Evolutionary conservation across 1,140 invertebrate species (phyloP).

Genomic region (Geopemphigus sp.): DNA sequence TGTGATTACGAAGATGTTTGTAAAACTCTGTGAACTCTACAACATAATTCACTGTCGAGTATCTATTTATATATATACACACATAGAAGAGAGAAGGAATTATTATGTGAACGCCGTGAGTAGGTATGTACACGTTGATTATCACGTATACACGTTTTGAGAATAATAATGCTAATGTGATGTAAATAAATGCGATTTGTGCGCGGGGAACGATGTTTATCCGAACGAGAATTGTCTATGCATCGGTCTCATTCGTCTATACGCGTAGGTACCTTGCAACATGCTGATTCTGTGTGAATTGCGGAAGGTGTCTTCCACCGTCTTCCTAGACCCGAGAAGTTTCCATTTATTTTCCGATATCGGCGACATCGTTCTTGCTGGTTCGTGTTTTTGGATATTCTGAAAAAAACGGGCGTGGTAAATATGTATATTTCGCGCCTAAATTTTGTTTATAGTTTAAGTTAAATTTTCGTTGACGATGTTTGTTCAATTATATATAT

Average conservation of each 20-base stretch:
- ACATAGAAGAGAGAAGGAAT: background rate
- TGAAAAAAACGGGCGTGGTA: background rate
- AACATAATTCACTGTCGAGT: background rate
- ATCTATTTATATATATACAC: too few relatives aligned
- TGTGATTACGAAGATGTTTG: background rate
- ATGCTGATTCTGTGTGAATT: constrained; percentile 25
- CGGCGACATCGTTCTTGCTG: constrained; percentile 33
- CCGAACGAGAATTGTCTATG: background rate
- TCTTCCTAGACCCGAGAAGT: constrained; percentile 17
- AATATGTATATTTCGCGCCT: too few relatives aligned
- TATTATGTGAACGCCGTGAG: background rate
- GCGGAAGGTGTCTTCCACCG: constrained; percentile 30
- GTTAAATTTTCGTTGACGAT: too few relatives aligned
- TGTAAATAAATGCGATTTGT: constrained; percentile 27
- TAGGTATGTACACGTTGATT: background rate
- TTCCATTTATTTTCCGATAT: constrained; percentile 44
- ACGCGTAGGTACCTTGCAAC: constrained; percentile 19
- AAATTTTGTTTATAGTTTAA: too few relatives aligned
- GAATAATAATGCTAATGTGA: constrained; percentile 34
- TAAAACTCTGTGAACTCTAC: background rate
- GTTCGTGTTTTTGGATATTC: constrained; percentile 40
- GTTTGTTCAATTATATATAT: too few relatives aligned
- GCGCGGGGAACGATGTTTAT: background rate
- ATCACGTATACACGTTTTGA: constrained; percentile 11
- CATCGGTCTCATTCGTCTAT: too few relatives aligned